Evolutionary conservation across 1,140 invertebrate species (phyloP).

Genomic region (Drosophila nigrodunni): DNA sequence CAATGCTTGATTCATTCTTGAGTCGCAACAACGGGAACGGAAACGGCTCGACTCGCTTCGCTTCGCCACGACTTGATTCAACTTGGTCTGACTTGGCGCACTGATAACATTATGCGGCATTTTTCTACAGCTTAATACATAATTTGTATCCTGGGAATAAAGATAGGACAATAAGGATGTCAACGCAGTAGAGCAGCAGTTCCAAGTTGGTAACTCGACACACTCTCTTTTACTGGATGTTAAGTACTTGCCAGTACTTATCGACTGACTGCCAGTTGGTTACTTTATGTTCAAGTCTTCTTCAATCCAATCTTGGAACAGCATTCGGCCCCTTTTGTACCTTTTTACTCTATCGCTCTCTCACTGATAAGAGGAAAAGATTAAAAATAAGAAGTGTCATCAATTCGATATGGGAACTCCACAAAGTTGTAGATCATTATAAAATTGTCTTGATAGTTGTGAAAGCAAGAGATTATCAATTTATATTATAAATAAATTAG

Average conservation of each 20-base stretch:
- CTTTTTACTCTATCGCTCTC: neutral
- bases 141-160: constrained; percentile 81
- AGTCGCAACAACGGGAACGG: neutral
- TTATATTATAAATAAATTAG: too few species aligned
- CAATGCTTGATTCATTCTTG: constrained; percentile 8
- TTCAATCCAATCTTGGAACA: neutral
- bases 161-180: constrained; percentile 20
- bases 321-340: constrained; percentile 13
- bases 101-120: constrained; percentile 79
- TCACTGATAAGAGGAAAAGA: constrained; percentile 7
- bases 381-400: neutral
- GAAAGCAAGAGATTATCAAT: too few species aligned
- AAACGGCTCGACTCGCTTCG: constrained; percentile 11
- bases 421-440: neutral
- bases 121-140: constrained; percentile 82
- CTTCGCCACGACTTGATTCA: constrained; percentile 18
- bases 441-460: too few species aligned
- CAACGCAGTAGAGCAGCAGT: neutral
- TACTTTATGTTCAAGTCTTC: constrained; percentile 68
- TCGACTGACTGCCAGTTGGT: constrained; percentile 69
- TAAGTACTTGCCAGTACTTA: constrained; percentile 74
- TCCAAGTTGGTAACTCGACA: constrained; percentile 36
- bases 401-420: neutral
- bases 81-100: constrained; percentile 21
- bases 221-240: constrained; percentile 20